phyloP scores from a whole-genome alignment of 2,888 invertebrate species.

The Troides helena region DNA sequence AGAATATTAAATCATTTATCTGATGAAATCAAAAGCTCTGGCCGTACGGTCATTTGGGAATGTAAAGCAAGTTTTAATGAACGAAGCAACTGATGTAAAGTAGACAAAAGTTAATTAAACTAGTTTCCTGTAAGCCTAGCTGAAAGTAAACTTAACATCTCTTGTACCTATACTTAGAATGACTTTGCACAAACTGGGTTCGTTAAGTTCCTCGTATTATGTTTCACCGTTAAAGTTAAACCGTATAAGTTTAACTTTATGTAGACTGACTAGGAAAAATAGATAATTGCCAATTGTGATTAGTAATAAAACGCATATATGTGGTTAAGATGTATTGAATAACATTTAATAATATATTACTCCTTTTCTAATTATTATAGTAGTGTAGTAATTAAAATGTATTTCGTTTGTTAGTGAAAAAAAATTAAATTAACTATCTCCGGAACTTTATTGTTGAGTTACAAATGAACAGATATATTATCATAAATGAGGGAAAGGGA shows the following conservation, averaged over 20 bases:
- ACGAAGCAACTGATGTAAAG: neutral
- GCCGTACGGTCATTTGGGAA: neutral
- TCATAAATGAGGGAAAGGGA: conserved; percentile 8
- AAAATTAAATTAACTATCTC: neutral
- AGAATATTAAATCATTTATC: neutral
- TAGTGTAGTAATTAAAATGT: neutral
- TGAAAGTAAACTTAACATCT: conserved; percentile 6
- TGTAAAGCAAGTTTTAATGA: neutral
- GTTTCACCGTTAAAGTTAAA: neutral
- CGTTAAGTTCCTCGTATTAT: conserved; percentile 14
- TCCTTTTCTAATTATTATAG: no score
- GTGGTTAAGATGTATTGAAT: no score
- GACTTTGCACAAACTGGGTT: conserved; percentile 12
- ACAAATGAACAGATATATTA: conserved; percentile 8
- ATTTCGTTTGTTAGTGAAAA: neutral
- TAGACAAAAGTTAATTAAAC: neutral
- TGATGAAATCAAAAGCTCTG: neutral
- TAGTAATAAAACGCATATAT: no score
- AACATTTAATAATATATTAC: no score
- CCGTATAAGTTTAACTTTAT: neutral
- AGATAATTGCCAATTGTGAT: no score
- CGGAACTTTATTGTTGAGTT: neutral
- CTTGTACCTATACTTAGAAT: conserved; percentile 11
- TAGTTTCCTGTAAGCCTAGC: conserved; percentile 5
- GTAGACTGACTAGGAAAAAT: no score